phyloP scores from a whole-genome alignment of 2,888 invertebrate species.

The Lasius fuliginosus region DNA sequence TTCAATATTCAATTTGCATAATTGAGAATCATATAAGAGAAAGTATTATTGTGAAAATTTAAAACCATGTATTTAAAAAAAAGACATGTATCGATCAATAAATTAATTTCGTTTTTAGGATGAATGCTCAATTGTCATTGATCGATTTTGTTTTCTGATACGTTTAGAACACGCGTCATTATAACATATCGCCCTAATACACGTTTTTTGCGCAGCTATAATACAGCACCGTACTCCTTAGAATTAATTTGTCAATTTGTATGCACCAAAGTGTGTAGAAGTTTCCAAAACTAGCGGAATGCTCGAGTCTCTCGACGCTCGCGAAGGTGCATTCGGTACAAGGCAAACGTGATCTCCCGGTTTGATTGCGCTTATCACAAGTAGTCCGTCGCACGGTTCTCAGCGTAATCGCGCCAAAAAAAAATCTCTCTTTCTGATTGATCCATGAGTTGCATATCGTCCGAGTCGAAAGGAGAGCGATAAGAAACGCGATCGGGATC shows the following conservation, averaged over 20 bases:
- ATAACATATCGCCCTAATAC: slow-evolving; percentile 29
- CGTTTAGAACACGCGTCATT: slow-evolving; percentile 37
- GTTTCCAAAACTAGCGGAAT: slow-evolving; percentile 55
- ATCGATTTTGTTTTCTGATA: slow-evolving; percentile 15
- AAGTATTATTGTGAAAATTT: not conserved
- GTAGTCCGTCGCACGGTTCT: slow-evolving; percentile 26
- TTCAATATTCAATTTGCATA: not conserved
- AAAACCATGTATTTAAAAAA: not conserved
- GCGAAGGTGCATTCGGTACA: slow-evolving; percentile 46
- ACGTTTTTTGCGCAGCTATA: slow-evolving; percentile 19
- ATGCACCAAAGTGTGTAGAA: slow-evolving; percentile 54
- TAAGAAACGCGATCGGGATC: not conserved
- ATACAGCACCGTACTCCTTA: slow-evolving; percentile 57
- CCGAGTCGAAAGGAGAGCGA: slow-evolving; percentile 1
- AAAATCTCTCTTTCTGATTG: slow-evolving; percentile 18
- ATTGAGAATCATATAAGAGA: slow-evolving; percentile 4
- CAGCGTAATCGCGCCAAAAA: not conserved
- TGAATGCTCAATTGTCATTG: not conserved
- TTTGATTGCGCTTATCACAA: slow-evolving; percentile 56
- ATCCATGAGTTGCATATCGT: not conserved
- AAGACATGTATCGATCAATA: not conserved
- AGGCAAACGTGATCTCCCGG: slow-evolving; percentile 51
- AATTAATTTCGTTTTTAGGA: slow-evolving; percentile 5
- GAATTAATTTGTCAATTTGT: slow-evolving; percentile 41
- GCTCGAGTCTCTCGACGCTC: slow-evolving; percentile 45